phyloP scores from a whole-genome alignment of 2,113 vertebrate genomes.

The Charadrius vociferus region DNA sequence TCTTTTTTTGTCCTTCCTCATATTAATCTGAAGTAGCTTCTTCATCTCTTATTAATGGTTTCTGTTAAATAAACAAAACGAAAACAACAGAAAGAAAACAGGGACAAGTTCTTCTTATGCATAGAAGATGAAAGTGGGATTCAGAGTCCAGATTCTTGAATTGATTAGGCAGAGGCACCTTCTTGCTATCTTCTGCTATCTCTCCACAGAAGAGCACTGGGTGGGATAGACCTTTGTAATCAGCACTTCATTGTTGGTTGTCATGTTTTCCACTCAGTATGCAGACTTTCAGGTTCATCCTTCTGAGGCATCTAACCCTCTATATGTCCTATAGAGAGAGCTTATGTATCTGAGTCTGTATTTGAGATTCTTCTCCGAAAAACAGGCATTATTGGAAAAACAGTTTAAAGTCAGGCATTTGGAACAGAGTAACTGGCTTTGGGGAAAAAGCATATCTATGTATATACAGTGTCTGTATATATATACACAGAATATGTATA shows the following conservation, averaged over 20 bases:
- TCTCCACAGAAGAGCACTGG: not conserved
- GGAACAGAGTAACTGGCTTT: not conserved
- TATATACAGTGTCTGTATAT: not conserved
- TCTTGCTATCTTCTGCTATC: not conserved
- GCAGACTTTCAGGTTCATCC: not conserved
- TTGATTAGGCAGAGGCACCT: not conserved
- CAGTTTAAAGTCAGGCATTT: not conserved
- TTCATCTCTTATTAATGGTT: not conserved
- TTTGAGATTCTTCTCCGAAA: not conserved
- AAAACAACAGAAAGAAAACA: not conserved
- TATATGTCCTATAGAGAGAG: not conserved
- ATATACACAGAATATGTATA: not conserved
- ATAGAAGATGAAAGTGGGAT: not conserved
- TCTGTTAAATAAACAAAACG: not conserved
- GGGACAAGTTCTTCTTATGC: not conserved
- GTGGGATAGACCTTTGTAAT: not conserved
- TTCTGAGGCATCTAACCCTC: not conserved
- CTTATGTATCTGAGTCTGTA: not conserved
- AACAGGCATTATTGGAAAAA: not conserved
- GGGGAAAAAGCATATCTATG: not conserved
- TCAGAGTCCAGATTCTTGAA: not conserved
- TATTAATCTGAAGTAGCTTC: not conserved
- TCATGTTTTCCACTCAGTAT: not conserved
- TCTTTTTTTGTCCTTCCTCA: not conserved
- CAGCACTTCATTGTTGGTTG: not conserved